Conservation (phyloP, 2,113 vertebrate species). For the Heptranchias perlo region DNA sequence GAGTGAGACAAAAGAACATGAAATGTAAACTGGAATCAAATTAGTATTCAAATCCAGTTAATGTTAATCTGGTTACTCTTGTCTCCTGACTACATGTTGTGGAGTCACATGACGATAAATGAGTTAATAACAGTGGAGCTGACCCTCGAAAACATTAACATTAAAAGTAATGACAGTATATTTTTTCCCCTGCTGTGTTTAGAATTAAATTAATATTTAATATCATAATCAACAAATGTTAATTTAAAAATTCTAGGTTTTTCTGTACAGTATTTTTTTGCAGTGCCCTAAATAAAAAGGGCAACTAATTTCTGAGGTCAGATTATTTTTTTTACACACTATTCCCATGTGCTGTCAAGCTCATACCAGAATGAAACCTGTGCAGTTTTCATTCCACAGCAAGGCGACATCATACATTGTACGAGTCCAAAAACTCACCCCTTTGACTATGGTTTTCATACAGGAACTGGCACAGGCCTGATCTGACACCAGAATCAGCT, state of each 20-base stretch:
- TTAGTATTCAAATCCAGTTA: not conserved
- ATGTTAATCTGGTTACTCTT: not conserved
- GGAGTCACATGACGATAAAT: not conserved
- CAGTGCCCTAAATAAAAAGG: not conserved
- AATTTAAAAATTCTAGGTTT: not conserved
- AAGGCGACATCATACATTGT: not conserved
- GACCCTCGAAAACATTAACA: not conserved
- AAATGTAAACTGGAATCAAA: slow-evolving; percentile 5
- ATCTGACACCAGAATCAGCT: not conserved
- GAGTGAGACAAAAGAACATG: not conserved
- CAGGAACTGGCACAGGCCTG: too few species aligned
- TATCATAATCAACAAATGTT: not conserved
- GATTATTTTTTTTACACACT: not conserved
- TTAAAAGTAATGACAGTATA: not conserved
- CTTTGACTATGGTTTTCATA: not conserved
- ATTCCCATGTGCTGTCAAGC: not conserved
- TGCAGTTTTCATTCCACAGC: not conserved
- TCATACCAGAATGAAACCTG: not conserved
- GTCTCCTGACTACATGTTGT: not conserved
- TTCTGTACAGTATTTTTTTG: not conserved
- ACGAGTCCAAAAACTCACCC: not conserved
- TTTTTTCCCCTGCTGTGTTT: not conserved
- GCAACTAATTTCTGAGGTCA: not conserved
- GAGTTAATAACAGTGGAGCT: not conserved
- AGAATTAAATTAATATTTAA: slow-evolving; percentile 25